Evolutionary conservation across 2,113 vertebrate genomes (phyloP).

Genomic region (Circaetus gallicus): DNA sequence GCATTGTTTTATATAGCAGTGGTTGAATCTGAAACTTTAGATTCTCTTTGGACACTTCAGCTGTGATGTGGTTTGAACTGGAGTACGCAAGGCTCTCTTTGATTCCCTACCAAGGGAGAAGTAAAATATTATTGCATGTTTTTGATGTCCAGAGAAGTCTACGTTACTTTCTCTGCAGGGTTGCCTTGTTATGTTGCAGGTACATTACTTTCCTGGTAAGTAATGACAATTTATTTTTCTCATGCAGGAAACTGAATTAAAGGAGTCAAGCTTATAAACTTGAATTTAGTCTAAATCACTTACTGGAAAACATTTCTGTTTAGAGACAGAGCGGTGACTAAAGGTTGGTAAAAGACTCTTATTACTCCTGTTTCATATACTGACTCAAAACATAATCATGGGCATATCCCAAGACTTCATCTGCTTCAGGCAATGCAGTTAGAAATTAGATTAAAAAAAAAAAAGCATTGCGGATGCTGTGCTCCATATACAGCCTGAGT

Average conservation of each 20-base stretch:
- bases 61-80: slow-evolving; percentile 50
- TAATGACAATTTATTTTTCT: not conserved
- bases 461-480: not conserved
- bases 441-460: not conserved
- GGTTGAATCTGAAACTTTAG: slow-evolving; percentile 40
- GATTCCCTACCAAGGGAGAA: slow-evolving; percentile 6
- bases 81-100: not conserved
- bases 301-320: not conserved
- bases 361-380: not conserved
- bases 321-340: not conserved
- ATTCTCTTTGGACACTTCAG: slow-evolving; percentile 23
- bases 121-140: slow-evolving; percentile 9
- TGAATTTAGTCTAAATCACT: not conserved
- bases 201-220: not conserved
- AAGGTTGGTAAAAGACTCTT: not conserved
- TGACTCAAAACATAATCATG: not conserved
- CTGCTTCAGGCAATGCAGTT: not conserved
- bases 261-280: not conserved
- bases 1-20: slow-evolving; percentile 53
- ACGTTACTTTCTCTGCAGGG: not conserved
- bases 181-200: not conserved
- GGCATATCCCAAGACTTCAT: not conserved
- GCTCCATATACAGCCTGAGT: not conserved
- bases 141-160: not conserved
- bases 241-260: not conserved